Evolutionary conservation across 2,797 vertebrate genomes (phyloP), one percentile per base, ranked within the genome.

Genomic region (Melanotaenia nigrans): DNA sequence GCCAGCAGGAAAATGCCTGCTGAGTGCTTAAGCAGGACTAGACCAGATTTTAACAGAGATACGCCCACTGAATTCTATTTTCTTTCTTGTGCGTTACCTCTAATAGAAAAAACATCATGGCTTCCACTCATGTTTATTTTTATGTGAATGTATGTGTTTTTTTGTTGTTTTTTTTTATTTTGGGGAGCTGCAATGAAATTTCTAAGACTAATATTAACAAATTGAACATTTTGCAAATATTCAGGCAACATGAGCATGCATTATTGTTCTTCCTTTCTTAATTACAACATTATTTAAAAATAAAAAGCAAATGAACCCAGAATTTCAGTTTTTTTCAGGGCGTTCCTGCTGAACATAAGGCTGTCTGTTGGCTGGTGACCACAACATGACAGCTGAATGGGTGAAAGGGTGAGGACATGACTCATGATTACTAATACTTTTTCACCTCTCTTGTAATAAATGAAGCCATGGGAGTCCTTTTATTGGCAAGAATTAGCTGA

Each of bases 1-100:
- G 85, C 61, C 79, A 63, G 79, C 81, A 81, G 84, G 82, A 85
- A 84, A 83, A 80, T 45, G 70, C 87, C 89, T 74, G 85, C 89
- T 81, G 86, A 75, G 84, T 61, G 85, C 65, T 85, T 84, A 65
- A 72, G 79, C 73, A 54, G 75, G 67, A 75, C 82, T 51, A 49
- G 1, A 74, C 59, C 71, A 83, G 55, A 85, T 82, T 73, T 13
- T 65, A 78, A 53, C 72, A 71, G 70, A 67, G 77, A 84, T 62
- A 79, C 79, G 57, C 58, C 16, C 12, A 69, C 77, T 65, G n/a
- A 58, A 57, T 56, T 33, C 58, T 70, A 38, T 78, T 79, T 75
- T 57, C 61, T 65, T 25, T 42, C 16, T 5, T 59, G 55, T 49
- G 32, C 45, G 2, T 64, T 65, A 22, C 40, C 32, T 22, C 55